These are phyloP conservation scores for Gortyna flavago DNA, from an alignment of 2,888 invertebrate species.

Conservation along the genomic window DNA sequence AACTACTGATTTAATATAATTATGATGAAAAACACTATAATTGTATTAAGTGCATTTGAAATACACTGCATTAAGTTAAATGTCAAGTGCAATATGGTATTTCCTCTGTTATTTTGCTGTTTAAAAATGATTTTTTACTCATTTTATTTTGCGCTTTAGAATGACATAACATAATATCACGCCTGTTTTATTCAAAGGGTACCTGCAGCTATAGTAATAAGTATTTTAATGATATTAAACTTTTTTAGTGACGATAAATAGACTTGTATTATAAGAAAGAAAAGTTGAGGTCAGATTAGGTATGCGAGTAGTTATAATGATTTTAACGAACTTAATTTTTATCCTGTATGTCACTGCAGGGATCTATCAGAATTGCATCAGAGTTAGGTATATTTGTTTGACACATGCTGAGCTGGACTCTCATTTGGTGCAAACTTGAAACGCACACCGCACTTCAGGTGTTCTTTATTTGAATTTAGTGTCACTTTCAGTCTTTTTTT, in stretches of 20 bases:
- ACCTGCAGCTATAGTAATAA: no score
- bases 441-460: no score
- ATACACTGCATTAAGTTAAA: conserved; percentile 65
- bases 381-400: background rate
- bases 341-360: background rate
- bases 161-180: background rate
- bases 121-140: background rate
- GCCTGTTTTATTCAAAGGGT: background rate
- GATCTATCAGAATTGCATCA: background rate
- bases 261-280: background rate
- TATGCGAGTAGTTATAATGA: no score
- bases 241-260: background rate
- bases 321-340: background rate
- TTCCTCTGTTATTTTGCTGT: conserved; percentile 27
- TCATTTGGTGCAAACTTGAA: background rate
- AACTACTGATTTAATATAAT: conserved; percentile 29
- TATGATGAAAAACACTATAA: conserved; percentile 40
- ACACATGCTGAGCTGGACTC: background rate
- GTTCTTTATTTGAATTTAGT: background rate
- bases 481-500: background rate
- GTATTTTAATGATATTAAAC: background rate
- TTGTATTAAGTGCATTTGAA: conserved; percentile 57
- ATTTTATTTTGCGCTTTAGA: background rate
- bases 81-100: conserved; percentile 74
- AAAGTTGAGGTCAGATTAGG: no score